Percentiles rank a stretch among this genome's conserved stretches.
These are phyloP conservation scores for Agrochola circellaris DNA, from an alignment of 2,888 invertebrate species.

Conservation along the genomic window DNA sequence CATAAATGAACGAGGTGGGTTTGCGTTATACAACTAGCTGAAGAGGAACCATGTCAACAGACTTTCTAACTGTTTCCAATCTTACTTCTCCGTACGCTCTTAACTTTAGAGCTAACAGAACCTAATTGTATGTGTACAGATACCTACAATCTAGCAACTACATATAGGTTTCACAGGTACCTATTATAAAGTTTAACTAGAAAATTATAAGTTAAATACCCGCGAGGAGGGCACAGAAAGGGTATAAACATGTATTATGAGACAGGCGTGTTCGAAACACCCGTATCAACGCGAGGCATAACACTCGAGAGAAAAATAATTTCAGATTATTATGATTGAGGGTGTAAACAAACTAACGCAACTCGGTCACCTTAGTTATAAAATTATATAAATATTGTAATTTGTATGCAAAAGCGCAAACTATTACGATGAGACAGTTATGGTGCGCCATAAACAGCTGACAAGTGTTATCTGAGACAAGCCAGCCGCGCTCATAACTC, in stretches of 20 bases:
- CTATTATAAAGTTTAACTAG: slow-evolving; percentile 47
- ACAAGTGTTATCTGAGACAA: slow-evolving; percentile 76
- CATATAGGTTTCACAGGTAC: slow-evolving; percentile 11
- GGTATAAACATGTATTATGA: slow-evolving; percentile 60
- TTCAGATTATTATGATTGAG: slow-evolving; percentile 52
- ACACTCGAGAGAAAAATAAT: slow-evolving; percentile 63
- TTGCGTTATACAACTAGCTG: slow-evolving; percentile 64
- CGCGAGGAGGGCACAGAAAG: slow-evolving; percentile 24
- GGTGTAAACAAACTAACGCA: slow-evolving; percentile 32
- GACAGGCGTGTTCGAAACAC: slow-evolving; percentile 51
- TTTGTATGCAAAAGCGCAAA: slow-evolving; percentile 61
- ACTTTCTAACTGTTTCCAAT: slow-evolving; percentile 63
- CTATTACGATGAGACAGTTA: slow-evolving; percentile 64
- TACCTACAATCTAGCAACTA: slow-evolving; percentile 2
- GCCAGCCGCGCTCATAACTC: slow-evolving; percentile 73
- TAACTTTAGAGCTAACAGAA: slow-evolving; percentile 47
- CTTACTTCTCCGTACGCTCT: slow-evolving; percentile 36
- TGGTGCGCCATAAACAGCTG: slow-evolving; percentile 69
- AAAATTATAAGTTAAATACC: slow-evolving; percentile 57
- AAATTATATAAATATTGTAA: slow-evolving; percentile 40
- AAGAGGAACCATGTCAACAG: slow-evolving; percentile 66
- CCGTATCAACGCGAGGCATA: slow-evolving; percentile 41
- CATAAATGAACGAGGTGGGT: slow-evolving; percentile 72
- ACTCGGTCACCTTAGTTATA: slow-evolving; percentile 22
- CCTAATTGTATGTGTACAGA: slow-evolving; percentile 13